A percentile compares a stretch with the other conserved stretches of the same genome.
These are phyloP conservation scores for Petrophora chlorosata DNA, from an alignment of 2,888 invertebrate species.

Conservation along the genomic window DNA sequence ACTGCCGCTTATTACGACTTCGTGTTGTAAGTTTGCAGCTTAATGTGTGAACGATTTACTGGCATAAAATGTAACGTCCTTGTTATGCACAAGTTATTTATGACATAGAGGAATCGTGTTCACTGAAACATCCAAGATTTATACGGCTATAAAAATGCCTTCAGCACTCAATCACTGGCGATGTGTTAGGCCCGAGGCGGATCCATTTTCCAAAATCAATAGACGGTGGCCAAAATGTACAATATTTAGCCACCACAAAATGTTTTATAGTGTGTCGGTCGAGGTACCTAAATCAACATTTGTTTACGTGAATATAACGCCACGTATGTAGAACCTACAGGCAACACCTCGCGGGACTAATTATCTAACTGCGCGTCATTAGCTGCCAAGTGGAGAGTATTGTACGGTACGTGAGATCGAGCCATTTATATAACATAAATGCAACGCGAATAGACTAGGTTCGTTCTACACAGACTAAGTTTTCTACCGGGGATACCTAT, in stretches of 20 bases:
- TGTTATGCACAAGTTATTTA: slow-evolving; percentile 14
- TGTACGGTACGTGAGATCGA: slow-evolving; percentile 4
- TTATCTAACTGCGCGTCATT: slow-evolving; percentile 29
- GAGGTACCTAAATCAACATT: slow-evolving; percentile 35
- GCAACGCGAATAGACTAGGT: too few relatives aligned
- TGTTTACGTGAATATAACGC: slow-evolving; percentile 21
- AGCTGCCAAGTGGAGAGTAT: slow-evolving; percentile 1
- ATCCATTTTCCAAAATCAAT: slow-evolving; percentile 26
- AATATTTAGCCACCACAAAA: slow-evolving; percentile 21
- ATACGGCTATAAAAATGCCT: slow-evolving; percentile 21
- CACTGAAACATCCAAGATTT: slow-evolving; percentile 20
- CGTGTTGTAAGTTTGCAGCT: not conserved
- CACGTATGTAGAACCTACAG: too few relatives aligned
- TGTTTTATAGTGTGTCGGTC: slow-evolving; percentile 26
- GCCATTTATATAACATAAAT: slow-evolving; percentile 12
- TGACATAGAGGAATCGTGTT: slow-evolving; percentile 14
- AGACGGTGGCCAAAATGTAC: slow-evolving; percentile 20
- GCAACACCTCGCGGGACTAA: slow-evolving; percentile 26
- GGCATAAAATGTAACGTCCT: slow-evolving; percentile 7
- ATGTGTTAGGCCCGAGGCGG: slow-evolving; percentile 15
- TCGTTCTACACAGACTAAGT: too few relatives aligned
- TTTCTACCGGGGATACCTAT: too few relatives aligned
- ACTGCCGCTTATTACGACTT: not conserved
- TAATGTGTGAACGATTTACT: not conserved
- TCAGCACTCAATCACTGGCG: slow-evolving; percentile 23